phyloP scores from a whole-genome alignment of 1,140 invertebrate genomes.

The Diprion similis region DNA sequence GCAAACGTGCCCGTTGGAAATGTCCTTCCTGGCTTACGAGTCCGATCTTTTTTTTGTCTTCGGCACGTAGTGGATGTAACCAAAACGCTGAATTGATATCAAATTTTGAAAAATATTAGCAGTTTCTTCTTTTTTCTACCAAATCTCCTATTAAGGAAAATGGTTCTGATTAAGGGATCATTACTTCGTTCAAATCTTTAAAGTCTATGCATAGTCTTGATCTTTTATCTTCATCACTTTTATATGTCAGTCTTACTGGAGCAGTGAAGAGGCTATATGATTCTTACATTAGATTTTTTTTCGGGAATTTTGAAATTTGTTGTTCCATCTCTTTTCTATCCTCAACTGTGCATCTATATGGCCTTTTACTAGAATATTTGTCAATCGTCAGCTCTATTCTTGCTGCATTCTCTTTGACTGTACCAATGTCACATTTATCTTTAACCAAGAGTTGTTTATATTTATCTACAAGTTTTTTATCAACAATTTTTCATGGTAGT shows the following conservation, averaged over 20 bases:
- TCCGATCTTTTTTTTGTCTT: slow-evolving; percentile 3
- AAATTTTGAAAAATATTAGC: slow-evolving; percentile 31
- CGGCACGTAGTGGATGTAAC: slow-evolving; percentile 27
- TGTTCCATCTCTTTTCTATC: slow-evolving; percentile 28
- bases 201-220: slow-evolving; percentile 36
- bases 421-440: slow-evolving; percentile 24
- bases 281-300: slow-evolving; percentile 22
- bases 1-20: background rate
- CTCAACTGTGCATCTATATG: slow-evolving; percentile 25
- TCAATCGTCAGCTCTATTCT: slow-evolving; percentile 26
- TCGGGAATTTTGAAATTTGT: slow-evolving; percentile 25
- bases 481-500: no score
- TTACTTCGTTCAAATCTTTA: slow-evolving; percentile 35
- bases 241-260: slow-evolving; percentile 23
- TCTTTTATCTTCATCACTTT: slow-evolving; percentile 31
- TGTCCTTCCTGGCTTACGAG: slow-evolving; percentile 1
- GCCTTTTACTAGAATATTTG: slow-evolving; percentile 29
- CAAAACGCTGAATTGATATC: slow-evolving; percentile 41
- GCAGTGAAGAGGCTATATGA: slow-evolving; percentile 23
- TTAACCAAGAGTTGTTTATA: slow-evolving; percentile 17
- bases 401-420: slow-evolving; percentile 25
- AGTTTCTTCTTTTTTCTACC: slow-evolving; percentile 24
- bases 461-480: slow-evolving; percentile 19
- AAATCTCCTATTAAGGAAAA: slow-evolving; percentile 38
- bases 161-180: slow-evolving; percentile 35